Percentiles rank a stretch among this genome's conserved stretches.
Evolutionary conservation across 2,888 invertebrate genomes (phyloP).

Genomic region (Hydraecia micacea): DNA sequence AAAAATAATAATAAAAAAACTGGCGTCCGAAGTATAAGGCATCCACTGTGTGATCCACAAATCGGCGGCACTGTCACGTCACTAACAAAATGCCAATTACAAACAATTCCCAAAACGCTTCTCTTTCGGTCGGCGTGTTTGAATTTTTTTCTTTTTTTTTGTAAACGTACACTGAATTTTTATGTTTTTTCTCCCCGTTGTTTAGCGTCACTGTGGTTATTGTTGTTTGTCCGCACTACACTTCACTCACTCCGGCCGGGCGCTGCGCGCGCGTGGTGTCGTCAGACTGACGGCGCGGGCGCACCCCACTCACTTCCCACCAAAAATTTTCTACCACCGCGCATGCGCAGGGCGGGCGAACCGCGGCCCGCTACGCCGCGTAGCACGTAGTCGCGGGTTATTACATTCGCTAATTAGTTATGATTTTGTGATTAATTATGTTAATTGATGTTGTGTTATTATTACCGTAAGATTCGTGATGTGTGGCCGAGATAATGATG

Average conservation of each 20-base stretch:
- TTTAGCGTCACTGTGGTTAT: conserved; percentile 77
- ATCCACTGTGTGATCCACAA: conserved; percentile 84
- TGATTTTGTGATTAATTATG: conserved; percentile 65
- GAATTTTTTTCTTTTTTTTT: conserved; percentile 67
- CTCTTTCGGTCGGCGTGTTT: conserved; percentile 73
- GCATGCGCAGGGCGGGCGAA: conserved; percentile 75
- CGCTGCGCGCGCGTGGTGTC: conserved; percentile 84
- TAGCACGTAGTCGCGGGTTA: conserved; percentile 60
- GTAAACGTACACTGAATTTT: conserved; percentile 82
- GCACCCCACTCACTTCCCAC: conserved; percentile 90
- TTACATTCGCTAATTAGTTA: conserved; percentile 65
- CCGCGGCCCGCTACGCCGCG: conserved; percentile 79
- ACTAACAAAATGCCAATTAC: conserved; percentile 90
- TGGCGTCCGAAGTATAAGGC: conserved; percentile 79
- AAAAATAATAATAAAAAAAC: conserved; percentile 71
- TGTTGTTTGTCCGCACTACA: conserved; percentile 74
- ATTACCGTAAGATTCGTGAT: conserved; percentile 62
- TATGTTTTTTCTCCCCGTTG: conserved; percentile 70
- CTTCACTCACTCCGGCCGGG: conserved; percentile 81
- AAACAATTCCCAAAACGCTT: conserved; percentile 82
- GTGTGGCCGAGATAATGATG: conserved; percentile 56
- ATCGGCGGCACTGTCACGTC: conserved; percentile 85
- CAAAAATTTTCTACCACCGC: conserved; percentile 88
- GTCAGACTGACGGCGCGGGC: conserved; percentile 86
- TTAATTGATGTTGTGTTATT: conserved; percentile 64